Evolutionary conservation across 2,888 invertebrate genomes (phyloP).

Genomic region (Syrista parreyssii): DNA sequence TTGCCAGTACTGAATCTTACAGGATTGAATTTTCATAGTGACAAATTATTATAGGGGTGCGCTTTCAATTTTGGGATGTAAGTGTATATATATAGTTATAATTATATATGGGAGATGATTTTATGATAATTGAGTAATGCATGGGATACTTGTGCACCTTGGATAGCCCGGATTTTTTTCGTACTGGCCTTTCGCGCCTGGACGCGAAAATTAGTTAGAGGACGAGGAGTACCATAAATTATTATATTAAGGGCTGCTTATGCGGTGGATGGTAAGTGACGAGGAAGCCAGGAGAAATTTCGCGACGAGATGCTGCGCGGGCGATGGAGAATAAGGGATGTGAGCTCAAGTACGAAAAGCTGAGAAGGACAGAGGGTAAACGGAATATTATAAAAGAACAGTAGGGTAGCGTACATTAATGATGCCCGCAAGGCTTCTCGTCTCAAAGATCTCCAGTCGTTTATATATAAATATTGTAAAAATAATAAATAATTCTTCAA

Average conservation of each 20-base stretch:
- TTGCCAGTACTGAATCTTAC: background rate
- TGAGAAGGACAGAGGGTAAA: slow-evolving; percentile 13
- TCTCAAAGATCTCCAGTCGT: slow-evolving; percentile 30
- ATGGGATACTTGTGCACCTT: too few relatives aligned
- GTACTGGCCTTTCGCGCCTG: background rate
- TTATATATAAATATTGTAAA: slow-evolving; percentile 4
- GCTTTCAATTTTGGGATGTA: background rate
- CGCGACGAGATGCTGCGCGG: background rate
- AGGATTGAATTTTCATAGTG: too few relatives aligned
- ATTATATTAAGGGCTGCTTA: slow-evolving; percentile 27
- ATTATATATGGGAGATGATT: background rate
- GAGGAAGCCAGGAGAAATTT: slow-evolving; percentile 9
- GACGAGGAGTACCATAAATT: slow-evolving; percentile 39
- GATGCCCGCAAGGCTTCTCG: slow-evolving; percentile 53
- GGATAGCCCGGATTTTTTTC: too few relatives aligned
- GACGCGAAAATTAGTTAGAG: slow-evolving; percentile 41
- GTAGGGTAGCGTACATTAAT: slow-evolving; percentile 49
- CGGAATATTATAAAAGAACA: slow-evolving; percentile 34
- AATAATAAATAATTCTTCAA: slow-evolving; percentile 24
- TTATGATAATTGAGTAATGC: too few relatives aligned
- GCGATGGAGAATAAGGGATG: too few relatives aligned
- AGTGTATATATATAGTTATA: background rate
- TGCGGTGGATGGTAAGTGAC: background rate
- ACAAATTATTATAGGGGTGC: background rate
- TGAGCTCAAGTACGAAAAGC: background rate